phyloP scores from a whole-genome alignment of 1,140 invertebrate species.

The Calephelis virginiensis region DNA sequence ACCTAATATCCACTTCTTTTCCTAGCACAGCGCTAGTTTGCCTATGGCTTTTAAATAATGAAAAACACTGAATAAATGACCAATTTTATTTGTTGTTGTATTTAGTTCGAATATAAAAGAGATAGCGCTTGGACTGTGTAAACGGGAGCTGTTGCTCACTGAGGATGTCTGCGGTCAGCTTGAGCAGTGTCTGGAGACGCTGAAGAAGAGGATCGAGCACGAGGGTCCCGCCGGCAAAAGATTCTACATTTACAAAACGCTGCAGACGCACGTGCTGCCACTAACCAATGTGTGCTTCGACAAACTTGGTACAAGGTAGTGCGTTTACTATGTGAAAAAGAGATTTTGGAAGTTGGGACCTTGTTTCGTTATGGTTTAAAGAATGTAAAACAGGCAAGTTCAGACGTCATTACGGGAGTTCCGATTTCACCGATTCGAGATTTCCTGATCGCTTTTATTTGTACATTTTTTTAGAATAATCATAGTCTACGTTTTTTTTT shows the following conservation, averaged over 20 bases:
- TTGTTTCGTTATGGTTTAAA: too few species aligned
- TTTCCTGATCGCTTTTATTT: too few species aligned
- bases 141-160: constrained; percentile 79
- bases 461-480: too few species aligned
- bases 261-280: constrained; percentile 87
- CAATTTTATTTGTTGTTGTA: neutral
- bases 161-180: constrained; percentile 56
- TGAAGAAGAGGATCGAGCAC: constrained; percentile 79
- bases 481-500: too few species aligned
- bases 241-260: constrained; percentile 84
- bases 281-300: constrained; percentile 89
- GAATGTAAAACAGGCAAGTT: too few species aligned
- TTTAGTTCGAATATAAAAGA: constrained; percentile 79
- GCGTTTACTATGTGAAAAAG: neutral
- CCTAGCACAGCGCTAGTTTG: too few species aligned
- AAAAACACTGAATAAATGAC: too few species aligned
- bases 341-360: too few species aligned
- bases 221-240: constrained; percentile 79
- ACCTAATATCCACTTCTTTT: too few species aligned
- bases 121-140: constrained; percentile 73
- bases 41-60: too few species aligned
- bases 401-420: too few species aligned
- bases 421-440: too few species aligned
- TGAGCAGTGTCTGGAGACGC: constrained; percentile 65
- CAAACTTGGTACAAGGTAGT: constrained; percentile 82